Evolutionary conservation across 2,113 vertebrate genomes (phyloP), one percentile per base, ranked within the genome.

Genomic region (Rhinopomastus cyanomelas): DNA sequence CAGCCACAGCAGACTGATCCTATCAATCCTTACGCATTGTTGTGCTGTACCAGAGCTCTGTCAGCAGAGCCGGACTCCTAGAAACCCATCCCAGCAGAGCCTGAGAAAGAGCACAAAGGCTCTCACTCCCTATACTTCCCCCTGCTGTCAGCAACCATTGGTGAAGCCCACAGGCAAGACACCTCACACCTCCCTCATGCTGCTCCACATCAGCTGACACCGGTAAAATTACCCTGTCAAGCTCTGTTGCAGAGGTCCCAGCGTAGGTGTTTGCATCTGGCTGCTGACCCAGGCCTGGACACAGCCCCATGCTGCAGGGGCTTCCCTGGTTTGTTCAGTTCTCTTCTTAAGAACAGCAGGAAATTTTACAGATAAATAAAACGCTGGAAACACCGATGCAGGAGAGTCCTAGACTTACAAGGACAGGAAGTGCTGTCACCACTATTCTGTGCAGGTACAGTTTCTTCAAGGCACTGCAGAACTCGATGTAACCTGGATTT

Each of bases 171-270:
- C 5, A 16, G 68, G 17, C 23, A 53, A 44, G 49, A 84, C 81
- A 72, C 10, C 83, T 86, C 80, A 77, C 91, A 88, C 77, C 80
- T 88, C 86, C 46, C 60, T 59, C 34, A 1, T 3, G 55, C 82
- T 92, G 93, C 76, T 94, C 55, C 85, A 11, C 77, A 84, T 91
- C 94, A 93, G 0, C 92, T 86, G 86, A 88, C 95, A 93, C 88
- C 8, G 1, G 80, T 15, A 75, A 84, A 91, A 94, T 94, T 81
- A 60, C 86, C 57, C 77, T 15, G 9, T 17, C 51, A 72, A 85
- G 88, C 79, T 2, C 5, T 2, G 5, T 4, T 32, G 36, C 81
- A 59, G 73, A 44, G 87, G 34, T 71, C 85, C 85, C 72, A 8
- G 51, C 8, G 72, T 57, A 81, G 42, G 79, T 77, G 71, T 23